Percentiles rank a stretch among this genome's conserved stretches.
Evolutionary conservation across 2,113 vertebrate genomes (phyloP).

Genomic region (Tetrax tetrax): DNA sequence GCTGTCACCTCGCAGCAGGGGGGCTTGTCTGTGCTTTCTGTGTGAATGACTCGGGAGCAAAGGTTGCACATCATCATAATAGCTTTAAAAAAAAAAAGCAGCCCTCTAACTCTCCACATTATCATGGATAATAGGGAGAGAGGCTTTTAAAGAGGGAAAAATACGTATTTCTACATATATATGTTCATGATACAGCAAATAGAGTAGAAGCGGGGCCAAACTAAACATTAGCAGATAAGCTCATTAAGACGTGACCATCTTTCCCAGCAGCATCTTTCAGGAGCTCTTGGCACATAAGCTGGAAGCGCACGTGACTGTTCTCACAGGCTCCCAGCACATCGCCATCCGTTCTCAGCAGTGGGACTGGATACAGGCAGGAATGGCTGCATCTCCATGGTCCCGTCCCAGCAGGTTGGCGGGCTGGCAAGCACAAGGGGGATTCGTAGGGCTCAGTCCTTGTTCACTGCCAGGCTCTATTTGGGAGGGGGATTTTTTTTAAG

Average conservation of each 20-base stretch:
- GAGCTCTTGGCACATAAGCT: not conserved
- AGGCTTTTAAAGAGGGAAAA: not conserved
- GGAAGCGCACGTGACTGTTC: not conserved
- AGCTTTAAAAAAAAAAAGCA: not conserved
- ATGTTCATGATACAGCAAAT: not conserved
- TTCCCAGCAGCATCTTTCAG: not conserved
- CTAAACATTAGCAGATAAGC: not conserved
- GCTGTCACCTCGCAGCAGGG: conserved; percentile 19
- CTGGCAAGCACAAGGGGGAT: not conserved
- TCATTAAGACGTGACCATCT: not conserved
- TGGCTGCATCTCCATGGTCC: not conserved
- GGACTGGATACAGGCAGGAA: not conserved
- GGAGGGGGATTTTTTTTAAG: not conserved
- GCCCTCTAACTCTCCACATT: not conserved
- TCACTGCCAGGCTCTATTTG: not conserved
- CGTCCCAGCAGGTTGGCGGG: not conserved
- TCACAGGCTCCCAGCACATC: not conserved
- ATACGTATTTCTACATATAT: not conserved
- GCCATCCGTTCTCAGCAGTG: not conserved
- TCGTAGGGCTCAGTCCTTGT: accelerated
- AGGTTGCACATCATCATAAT: not conserved
- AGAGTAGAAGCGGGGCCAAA: not conserved
- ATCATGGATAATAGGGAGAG: not conserved
- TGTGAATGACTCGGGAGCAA: not conserved
- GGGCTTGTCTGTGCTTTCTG: conserved; percentile 21